Evolutionary conservation across 2,797 vertebrate species (phyloP), one percentile per base, ranked within the genome.

Genomic region (Lycodopsis pacificus): DNA sequence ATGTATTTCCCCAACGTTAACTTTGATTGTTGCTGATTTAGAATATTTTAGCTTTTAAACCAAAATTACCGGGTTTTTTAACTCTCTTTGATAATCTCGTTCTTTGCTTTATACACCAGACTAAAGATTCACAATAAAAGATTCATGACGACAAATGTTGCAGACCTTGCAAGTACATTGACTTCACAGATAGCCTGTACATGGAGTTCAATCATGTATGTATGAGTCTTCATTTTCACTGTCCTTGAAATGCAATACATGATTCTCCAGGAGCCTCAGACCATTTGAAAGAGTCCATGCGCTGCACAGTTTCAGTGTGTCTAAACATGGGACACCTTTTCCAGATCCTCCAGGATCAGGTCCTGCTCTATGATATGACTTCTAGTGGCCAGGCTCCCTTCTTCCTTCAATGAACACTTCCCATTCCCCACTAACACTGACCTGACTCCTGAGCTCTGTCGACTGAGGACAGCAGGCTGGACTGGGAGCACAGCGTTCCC

Each of bases 311-410:
- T 25, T 72, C 40, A 58, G 8, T 64, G 32, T 17, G 4, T 62
- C 61, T 93, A 91, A 72, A 91, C 83, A 48, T 94, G 83, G n/a
- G 93, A 92, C 36, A 91, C 75, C 78, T 94, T 93, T 61, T 93
- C 87, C 8, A 96, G 80, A 51, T 95, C 94, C 73, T 96, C 95
- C 90, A 95, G 88, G 46, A 95, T 87, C 77, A 97, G 76, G 34
- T 95, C 95, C 75, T 95, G 93, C 25, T 94, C 92, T 62, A 86
- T 89, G n/a, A 40, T 36, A 71, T 92, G 25, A 81, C 87, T 79
- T 91, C 79, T 83, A 13, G 85, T 81, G 65, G 90, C 84, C 62
- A 81, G 77, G 27, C 86, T 77, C 2, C 73, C 72, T 62, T 56
- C 83, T 4, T 89, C 86, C 58, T 90, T 81, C 53, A 46, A 67